phyloP scores from a whole-genome alignment of 1,140 invertebrate genomes.

The Archivesica marissinica region DNA sequence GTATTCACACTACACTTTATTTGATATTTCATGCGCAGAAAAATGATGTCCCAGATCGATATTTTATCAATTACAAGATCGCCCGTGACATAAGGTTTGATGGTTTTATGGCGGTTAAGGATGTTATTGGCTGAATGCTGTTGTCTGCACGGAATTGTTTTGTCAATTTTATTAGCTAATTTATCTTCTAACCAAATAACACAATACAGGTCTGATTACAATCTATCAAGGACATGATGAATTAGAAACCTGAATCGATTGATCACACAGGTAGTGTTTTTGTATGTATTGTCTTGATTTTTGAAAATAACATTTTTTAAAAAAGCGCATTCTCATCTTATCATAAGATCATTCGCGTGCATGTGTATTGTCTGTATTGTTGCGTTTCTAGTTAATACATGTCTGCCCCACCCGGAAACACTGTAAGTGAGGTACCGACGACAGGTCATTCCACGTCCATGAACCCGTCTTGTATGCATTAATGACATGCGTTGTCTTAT shows the following conservation, averaged over 20 bases:
- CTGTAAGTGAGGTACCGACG: too few species aligned
- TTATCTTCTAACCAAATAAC: slow-evolving; percentile 1
- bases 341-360: too few species aligned
- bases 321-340: too few species aligned
- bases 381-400: too few species aligned
- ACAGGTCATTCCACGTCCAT: too few species aligned
- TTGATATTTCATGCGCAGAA: neutral
- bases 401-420: too few species aligned
- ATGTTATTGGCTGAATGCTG: slow-evolving; percentile 4
- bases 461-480: too few species aligned
- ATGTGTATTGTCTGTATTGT: too few species aligned
- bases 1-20: slow-evolving; percentile 7
- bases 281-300: neutral
- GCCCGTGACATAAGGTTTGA: neutral
- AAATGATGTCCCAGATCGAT: neutral
- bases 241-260: neutral
- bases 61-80: slow-evolving; percentile 36
- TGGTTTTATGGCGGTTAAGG: neutral
- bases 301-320: too few species aligned
- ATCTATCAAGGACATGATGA: slow-evolving; percentile 3
- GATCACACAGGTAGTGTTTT: neutral
- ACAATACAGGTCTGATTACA: neutral
- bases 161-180: slow-evolving; percentile 29
- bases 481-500: too few species aligned
- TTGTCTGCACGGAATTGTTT: neutral